Evolutionary conservation across 1,140 invertebrate genomes (phyloP).

Genomic region (Sycophaga agraensis): DNA sequence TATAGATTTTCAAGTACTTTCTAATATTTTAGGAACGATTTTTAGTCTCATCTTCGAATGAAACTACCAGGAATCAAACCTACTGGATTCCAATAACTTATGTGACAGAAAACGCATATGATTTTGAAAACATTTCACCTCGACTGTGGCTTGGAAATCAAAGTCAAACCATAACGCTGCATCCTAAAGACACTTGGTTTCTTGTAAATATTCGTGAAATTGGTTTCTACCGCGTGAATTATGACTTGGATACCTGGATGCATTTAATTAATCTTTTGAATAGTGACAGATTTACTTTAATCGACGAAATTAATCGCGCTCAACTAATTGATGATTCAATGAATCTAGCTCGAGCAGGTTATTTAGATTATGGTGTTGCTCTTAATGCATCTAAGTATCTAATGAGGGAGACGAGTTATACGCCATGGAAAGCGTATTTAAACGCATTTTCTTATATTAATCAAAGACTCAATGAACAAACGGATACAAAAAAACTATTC

Average conservation of each 20-base stretch:
- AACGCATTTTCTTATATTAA: constrained; percentile 21
- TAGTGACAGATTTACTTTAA: constrained; percentile 48
- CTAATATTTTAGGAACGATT: constrained; percentile 15
- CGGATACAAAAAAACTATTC: constrained; percentile 8
- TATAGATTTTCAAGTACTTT: not conserved
- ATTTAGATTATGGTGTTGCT: constrained; percentile 42
- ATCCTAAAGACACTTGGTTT: constrained; percentile 54
- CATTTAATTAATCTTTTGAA: constrained; percentile 56
- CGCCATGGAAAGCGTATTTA: constrained; percentile 53
- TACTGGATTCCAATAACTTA: constrained; percentile 43
- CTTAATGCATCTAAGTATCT: constrained; percentile 62
- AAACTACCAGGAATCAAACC: not conserved
- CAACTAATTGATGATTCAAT: constrained; percentile 63
- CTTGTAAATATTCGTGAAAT: constrained; percentile 65
- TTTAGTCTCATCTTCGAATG: constrained; percentile 4
- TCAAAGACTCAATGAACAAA: not conserved
- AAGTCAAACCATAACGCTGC: constrained; percentile 33
- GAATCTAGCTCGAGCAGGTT: constrained; percentile 51
- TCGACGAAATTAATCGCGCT: constrained; percentile 64
- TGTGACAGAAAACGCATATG: not conserved
- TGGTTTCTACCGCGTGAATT: constrained; percentile 69
- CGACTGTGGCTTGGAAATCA: constrained; percentile 47
- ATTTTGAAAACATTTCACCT: constrained; percentile 19
- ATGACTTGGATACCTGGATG: constrained; percentile 59
- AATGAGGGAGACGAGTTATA: constrained; percentile 57